Base-by-base conservation (phyloP, 2,113 vertebrate genomes). In the Boleophthalmus pectinirostris region DNA sequence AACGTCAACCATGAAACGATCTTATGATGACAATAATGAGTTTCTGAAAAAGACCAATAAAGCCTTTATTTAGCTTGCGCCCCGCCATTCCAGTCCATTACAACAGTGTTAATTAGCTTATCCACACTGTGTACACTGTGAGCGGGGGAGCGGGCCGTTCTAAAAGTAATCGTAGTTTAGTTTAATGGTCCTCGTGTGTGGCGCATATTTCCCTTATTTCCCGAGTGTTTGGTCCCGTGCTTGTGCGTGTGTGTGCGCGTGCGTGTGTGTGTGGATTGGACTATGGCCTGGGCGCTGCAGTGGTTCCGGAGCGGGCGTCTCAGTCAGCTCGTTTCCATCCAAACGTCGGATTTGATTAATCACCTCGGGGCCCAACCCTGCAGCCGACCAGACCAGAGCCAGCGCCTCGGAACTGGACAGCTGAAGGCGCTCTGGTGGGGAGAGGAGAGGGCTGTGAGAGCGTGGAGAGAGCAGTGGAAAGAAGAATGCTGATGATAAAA, bases 301-400 rank as follows among this genome's bases (percentile, higher is more conserved):
- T 82, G 85, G 87, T 85, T 76, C 82, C 13, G 80, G 80, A 88
- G 66, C 83, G 86, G 75, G 68, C 82, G 69, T 82, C 81, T 76
- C 82, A 82, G 81, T 83, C 79, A 56, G 66, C 81, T 85, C 80
- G 86, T 92, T 91, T 90, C 87, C 81, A 89, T 86, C 78, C 82
- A 84, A 83, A 84, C 82, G 87, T 90, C 89, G 86, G 78, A 82
- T 83, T 86, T 91, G 87, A 92, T 93, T 89, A 91, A 92, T 92
- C 82, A 87, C 90, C 88, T 83, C 68, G 33, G 72, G 49, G 78
- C 88, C 29, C 79, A 84, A 74, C 78, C 85, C 84, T 85, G 75
- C 79, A 80, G 82, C 86, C 75, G 78, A 76, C 67, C 72, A 66
- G 53, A 70, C 79, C 69, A 72, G 73, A 58, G 56, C 56, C 56